phyloP scores from a whole-genome alignment of 2,888 invertebrate genomes.

The Meiosimyza decipiens region DNA sequence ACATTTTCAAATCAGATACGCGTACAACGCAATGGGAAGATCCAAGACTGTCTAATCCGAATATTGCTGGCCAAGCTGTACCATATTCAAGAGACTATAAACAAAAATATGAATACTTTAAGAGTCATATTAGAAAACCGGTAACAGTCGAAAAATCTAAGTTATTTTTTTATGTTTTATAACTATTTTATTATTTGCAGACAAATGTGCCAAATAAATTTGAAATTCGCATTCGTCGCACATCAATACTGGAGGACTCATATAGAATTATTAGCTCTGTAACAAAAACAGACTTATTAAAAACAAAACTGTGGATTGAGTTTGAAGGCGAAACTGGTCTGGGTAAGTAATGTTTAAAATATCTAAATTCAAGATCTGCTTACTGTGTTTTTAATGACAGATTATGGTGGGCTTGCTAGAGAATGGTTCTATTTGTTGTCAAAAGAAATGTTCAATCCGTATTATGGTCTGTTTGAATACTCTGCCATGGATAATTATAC shows the following conservation, averaged over 20 bases:
- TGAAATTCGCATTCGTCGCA: slow-evolving; percentile 93
- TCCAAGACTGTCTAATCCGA: slow-evolving; percentile 94
- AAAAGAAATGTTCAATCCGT: slow-evolving; percentile 99
- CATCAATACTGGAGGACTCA: slow-evolving; percentile 95
- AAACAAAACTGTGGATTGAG: slow-evolving; percentile 98
- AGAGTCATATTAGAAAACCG: slow-evolving; percentile 94
- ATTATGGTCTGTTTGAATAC: slow-evolving; percentile 99
- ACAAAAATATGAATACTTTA: slow-evolving; percentile 98
- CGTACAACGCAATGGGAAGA: slow-evolving; percentile 99
- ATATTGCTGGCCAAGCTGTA: slow-evolving; percentile 97
- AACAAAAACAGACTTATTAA: slow-evolving; percentile 89
- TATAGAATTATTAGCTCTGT: slow-evolving; percentile 94
- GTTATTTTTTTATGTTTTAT: not conserved
- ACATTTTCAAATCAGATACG: slow-evolving; percentile 74
- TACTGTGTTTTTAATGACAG: slow-evolving; percentile 67
- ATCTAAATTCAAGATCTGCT: not conserved
- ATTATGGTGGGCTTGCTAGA: slow-evolving; percentile 95
- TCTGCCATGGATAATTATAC: slow-evolving; percentile 99
- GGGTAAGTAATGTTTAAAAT: slow-evolving; percentile 65
- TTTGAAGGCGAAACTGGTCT: slow-evolving; percentile 96
- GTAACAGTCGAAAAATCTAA: slow-evolving; percentile 66
- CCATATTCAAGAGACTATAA: slow-evolving; percentile 99
- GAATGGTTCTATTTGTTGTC: slow-evolving; percentile 99
- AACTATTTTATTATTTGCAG: slow-evolving; percentile 67
- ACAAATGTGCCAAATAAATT: slow-evolving; percentile 97